Evolutionary conservation across 2,888 invertebrate genomes (phyloP).

Genomic region (Strigamia crassipes): DNA sequence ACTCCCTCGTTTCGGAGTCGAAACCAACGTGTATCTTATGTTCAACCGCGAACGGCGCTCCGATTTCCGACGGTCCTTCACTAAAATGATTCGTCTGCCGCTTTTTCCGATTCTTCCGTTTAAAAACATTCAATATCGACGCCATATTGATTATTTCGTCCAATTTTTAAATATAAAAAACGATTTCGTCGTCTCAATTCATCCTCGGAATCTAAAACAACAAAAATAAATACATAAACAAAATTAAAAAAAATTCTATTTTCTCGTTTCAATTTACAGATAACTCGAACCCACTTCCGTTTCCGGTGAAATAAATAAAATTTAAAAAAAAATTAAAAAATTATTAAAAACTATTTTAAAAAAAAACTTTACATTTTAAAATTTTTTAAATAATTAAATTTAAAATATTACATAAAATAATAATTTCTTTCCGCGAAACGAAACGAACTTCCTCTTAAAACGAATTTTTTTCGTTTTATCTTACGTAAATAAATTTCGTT

Average conservation of each 20-base stretch:
- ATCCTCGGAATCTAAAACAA: not conserved
- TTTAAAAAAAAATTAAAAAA: not conserved
- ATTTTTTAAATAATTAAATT: too few relatives aligned
- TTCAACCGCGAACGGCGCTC: slow-evolving; percentile 81
- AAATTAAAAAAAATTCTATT: not conserved
- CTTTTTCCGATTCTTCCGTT: not conserved
- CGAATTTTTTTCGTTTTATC: not conserved
- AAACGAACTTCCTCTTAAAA: not conserved
- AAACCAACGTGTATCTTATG: slow-evolving; percentile 86
- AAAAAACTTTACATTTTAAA: too few relatives aligned
- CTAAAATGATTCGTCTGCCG: not conserved
- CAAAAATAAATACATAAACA: not conserved
- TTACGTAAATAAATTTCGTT: not conserved
- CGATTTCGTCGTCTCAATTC: not conserved
- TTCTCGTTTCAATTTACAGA: not conserved
- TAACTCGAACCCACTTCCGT: not conserved
- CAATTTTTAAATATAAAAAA: not conserved
- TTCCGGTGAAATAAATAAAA: not conserved
- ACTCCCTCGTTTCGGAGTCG: slow-evolving; percentile 77
- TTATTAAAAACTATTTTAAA: too few relatives aligned
- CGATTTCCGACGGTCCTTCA: slow-evolving; percentile 65
- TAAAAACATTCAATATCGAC: slow-evolving; percentile 28
- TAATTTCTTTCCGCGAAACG: not conserved
- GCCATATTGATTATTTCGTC: slow-evolving; percentile 16
- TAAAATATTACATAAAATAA: too few relatives aligned